Evolutionary conservation across 2,113 vertebrate species (phyloP), one percentile per base, ranked within the genome.

Genomic region (Coreoperca whiteheadi): DNA sequence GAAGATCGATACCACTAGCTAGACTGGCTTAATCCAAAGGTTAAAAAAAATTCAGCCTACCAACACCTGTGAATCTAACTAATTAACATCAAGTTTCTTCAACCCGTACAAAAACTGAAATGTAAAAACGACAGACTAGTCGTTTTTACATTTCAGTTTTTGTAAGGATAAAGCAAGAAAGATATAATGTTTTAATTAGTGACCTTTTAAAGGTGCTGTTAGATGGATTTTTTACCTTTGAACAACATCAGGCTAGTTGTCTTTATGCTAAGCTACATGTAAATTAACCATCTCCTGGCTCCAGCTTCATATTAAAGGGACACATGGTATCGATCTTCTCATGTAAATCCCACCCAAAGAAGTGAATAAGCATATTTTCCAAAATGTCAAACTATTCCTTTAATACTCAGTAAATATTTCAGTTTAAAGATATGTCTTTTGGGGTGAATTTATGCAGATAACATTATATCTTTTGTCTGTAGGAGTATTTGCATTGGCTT

Each of bases 401-500:
- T 37, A 25, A 51, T 20, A 32, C 6, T 66, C 50, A 4, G 10
- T 43, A 7, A 50, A 43, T 73, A 39, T 39, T 72, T 56, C 3
- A 4, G 15, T 48, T 72, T 66, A 10, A 0, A 53, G 21, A 57
- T 63, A 9, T 69, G 3, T 51, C 16, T 41, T 60, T 25, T 69
- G 10, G 10, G 37, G 34, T 74, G 67, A 74, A 37, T 74, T 85
- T 16, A 16, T 56, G 9, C n/a, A 34, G 28, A 51, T 48, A 37
- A 41, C 10, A 25, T 70, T 71, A 66, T 21, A 57, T 68, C 12
- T 69, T 46, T 64, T 1, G 6, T 66, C 54, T 37, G 28, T 50
- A 59, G 25, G 4, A 34, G 16, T 34, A 39, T 91, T 83, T 83
- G 23, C 32, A 53, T 81, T 87, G 54, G 72, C 57, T 77, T 71